Evolutionary conservation across 2,113 vertebrate genomes (phyloP).

Genomic region (Rhineura floridana): DNA sequence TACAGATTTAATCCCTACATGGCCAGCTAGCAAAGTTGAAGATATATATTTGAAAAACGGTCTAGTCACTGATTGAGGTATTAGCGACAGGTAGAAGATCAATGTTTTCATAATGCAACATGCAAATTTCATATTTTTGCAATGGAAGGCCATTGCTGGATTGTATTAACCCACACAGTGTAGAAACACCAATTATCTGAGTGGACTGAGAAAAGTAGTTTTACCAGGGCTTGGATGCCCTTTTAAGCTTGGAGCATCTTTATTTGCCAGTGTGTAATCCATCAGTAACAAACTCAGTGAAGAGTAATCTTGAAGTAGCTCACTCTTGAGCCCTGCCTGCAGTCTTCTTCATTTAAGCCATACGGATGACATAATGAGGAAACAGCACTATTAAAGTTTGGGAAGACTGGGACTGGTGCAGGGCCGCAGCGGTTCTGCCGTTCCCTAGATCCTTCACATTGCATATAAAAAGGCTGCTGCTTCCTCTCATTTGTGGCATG

Average conservation of each 20-base stretch:
- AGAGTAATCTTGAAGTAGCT: background rate
- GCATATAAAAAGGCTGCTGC: background rate
- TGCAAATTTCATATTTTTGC: background rate
- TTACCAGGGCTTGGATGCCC: background rate
- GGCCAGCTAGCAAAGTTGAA: background rate
- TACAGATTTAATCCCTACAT: background rate
- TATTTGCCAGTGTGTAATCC: background rate
- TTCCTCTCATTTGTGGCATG: background rate
- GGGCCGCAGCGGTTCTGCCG: too few species aligned
- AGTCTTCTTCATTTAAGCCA: background rate
- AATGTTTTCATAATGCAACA: background rate
- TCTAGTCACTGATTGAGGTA: background rate
- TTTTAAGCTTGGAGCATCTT: background rate
- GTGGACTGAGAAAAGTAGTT: background rate
- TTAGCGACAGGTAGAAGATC: background rate
- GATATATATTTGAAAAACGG: background rate
- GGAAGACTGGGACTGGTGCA: background rate
- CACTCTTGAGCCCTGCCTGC: background rate
- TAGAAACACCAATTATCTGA: background rate
- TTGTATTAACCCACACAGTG: background rate
- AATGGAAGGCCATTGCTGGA: background rate
- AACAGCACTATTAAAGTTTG: background rate
- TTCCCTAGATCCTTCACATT: background rate
- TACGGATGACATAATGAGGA: background rate
- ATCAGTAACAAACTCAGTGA: background rate